Evolutionary conservation across 1,140 invertebrate species (phyloP), one percentile per base, ranked within the genome.

Genomic region (Caenorhabditis tropicalis): DNA sequence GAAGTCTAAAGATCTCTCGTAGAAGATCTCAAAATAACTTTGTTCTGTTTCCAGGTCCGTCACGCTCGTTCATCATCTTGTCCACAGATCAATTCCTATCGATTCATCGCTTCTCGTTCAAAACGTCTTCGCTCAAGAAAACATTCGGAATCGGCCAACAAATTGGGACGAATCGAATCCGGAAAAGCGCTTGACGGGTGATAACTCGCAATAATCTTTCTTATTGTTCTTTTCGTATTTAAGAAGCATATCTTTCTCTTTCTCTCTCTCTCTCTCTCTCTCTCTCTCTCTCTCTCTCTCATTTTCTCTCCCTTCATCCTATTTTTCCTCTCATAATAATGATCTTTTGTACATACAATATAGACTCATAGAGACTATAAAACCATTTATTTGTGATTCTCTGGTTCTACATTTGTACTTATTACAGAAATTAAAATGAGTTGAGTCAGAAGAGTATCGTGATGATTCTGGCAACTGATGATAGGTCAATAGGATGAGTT

Each of bases 11-110:
- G n/a, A n/a, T n/a, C n/a, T n/a, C n/a, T n/a, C n/a, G n/a, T n/a
- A n/a, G n/a, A n/a, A n/a, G n/a, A n/a, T n/a, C n/a, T n/a, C n/a
- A n/a, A n/a, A n/a, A n/a, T n/a, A n/a, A n/a, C n/a, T n/a, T n/a
- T 74, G 16, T 24, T 46, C 12, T 5, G 21, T 48, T 65, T 82
- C 31, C 81, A 82, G 82, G 82, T 82, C 31, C 82, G 82, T n/a
- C 82, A 82, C 36, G 82, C 82, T 70, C 56, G 82, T 16, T 82
- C 82, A 7, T 70, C 82, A 60, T 82, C 82, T 7, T 82, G 82
- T 15, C 82, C 82, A 24, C 36, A 65, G 19, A 82, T 82, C 43
- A 60, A 82, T 24, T 74, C 65, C 2, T 74, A 74, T 31, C 65
- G 65, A 27, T 74, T 74, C 65, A 74, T 74, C 9, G 65, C 65